Percentiles rank a stretch among this genome's conserved stretches.
Conservation (phyloP, 2,888 invertebrate genomes). For the Troides oblongomaculatus region DNA sequence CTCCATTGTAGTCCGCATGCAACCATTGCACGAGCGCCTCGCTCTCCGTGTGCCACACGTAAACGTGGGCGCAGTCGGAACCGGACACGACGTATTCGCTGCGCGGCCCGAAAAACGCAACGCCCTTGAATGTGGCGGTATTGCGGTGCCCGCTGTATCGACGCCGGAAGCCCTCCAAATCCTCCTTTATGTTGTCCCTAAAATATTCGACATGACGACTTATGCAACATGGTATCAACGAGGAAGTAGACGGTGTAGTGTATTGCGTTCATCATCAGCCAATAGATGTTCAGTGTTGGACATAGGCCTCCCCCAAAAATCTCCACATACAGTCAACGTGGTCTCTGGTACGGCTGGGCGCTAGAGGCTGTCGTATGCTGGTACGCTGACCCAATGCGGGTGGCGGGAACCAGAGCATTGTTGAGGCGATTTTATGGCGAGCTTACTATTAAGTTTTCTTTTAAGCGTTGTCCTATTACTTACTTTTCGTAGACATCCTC, state of each 20-base stretch:
- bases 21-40: conserved; percentile 95
- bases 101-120: conserved; percentile 94
- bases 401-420: no score
- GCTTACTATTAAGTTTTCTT: no score
- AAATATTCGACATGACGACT: neutral
- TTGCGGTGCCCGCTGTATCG: conserved; percentile 83
- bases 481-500: conserved; percentile 65
- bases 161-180: conserved; percentile 72
- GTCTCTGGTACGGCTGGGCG: no score
- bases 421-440: no score
- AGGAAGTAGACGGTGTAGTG: no score
- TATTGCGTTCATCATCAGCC: no score
- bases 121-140: conserved; percentile 91
- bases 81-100: conserved; percentile 96
- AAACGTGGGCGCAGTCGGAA: conserved; percentile 93
- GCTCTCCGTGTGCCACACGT: conserved; percentile 93
- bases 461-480: conserved; percentile 20
- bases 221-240: no score
- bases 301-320: no score
- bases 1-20: conserved; percentile 89
- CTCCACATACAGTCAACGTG: no score
- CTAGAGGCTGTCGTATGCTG: no score
- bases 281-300: no score
- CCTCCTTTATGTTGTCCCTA: conserved; percentile 49
- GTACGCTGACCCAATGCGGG: no score